Percentiles rank a stretch among this genome's conserved stretches.
Evolutionary conservation across 1,140 invertebrate genomes (phyloP).

Genomic region (Helicoverpa armigera): DNA sequence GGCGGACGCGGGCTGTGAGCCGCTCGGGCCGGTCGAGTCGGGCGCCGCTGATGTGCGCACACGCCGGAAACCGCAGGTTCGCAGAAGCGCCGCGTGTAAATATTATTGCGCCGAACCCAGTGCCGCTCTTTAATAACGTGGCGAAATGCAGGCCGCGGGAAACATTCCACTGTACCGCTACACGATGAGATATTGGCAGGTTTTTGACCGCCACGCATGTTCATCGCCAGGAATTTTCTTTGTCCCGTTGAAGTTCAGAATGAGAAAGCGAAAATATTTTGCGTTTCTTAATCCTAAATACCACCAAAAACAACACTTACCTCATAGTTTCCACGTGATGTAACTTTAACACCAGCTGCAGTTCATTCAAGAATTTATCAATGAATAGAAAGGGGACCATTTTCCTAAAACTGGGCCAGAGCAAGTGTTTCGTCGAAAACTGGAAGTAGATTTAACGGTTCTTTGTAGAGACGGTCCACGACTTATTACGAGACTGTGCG

Average conservation of each 20-base stretch:
- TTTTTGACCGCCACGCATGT: constrained; percentile 52
- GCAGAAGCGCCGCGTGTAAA: constrained; percentile 72
- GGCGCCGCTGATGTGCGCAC: constrained; percentile 30
- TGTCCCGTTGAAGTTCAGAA: constrained; percentile 42
- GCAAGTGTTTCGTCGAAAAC: constrained; percentile 54
- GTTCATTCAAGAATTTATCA: constrained; percentile 27
- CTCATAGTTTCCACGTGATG: background rate
- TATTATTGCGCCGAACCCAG: constrained; percentile 64
- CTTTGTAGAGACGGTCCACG: constrained; percentile 53
- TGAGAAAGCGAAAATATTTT: constrained; percentile 41
- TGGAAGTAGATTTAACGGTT: constrained; percentile 54
- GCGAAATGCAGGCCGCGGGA: constrained; percentile 53
- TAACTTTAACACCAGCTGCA: constrained; percentile 14
- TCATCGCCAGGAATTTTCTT: constrained; percentile 51
- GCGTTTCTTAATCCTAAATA: constrained; percentile 18
- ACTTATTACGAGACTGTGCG: constrained; percentile 43
- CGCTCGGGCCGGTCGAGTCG: constrained; percentile 30
- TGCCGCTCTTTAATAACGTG: constrained; percentile 55
- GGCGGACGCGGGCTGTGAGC: constrained; percentile 28
- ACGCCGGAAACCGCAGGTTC: constrained; percentile 72
- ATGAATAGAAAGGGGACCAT: constrained; percentile 31
- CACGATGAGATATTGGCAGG: constrained; percentile 57
- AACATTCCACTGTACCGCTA: constrained; percentile 61
- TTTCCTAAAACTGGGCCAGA: constrained; percentile 52
- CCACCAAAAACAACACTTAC: background rate